Evolutionary conservation across 2,888 invertebrate genomes (phyloP).

Genomic region (Brenthis ino): DNA sequence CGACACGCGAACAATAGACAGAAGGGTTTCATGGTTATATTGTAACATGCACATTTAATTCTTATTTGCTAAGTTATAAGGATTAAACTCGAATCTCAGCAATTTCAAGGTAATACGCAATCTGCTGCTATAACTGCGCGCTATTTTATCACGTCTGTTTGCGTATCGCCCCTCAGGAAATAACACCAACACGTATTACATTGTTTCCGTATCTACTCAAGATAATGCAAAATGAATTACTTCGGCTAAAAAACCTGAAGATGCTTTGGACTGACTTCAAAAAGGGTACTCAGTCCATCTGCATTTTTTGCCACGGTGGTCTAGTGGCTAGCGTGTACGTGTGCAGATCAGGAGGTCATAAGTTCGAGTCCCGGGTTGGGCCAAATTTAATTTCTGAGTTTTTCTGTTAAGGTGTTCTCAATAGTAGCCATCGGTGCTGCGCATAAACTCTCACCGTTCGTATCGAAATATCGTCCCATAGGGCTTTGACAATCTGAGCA

Average conservation of each 20-base stretch:
- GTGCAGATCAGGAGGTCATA: no score
- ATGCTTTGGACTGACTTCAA: not conserved
- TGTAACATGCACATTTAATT: constrained; percentile 13
- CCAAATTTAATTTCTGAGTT: no score
- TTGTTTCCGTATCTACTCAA: constrained; percentile 35
- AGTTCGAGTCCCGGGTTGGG: no score
- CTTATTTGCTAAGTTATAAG: constrained; percentile 20
- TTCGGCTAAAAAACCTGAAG: not conserved
- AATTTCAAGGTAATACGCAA: constrained; percentile 11
- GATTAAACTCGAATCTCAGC: constrained; percentile 21
- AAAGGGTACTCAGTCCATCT: no score
- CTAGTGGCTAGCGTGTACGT: no score
- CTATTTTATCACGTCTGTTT: constrained; percentile 38
- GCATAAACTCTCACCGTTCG: no score
- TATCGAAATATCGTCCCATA: no score
- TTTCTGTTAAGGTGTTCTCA: no score
- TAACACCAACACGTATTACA: constrained; percentile 33
- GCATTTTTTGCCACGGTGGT: no score
- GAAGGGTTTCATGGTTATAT: constrained; percentile 16
- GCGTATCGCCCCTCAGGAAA: constrained; percentile 36
- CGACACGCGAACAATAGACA: constrained; percentile 33
- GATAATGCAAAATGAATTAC: constrained; percentile 27
- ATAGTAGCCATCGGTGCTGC: no score
- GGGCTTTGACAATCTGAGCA: no score
- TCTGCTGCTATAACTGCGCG: constrained; percentile 24